phyloP scores from a whole-genome alignment of 1,140 invertebrate genomes.

The Bombus pyrosoma region DNA sequence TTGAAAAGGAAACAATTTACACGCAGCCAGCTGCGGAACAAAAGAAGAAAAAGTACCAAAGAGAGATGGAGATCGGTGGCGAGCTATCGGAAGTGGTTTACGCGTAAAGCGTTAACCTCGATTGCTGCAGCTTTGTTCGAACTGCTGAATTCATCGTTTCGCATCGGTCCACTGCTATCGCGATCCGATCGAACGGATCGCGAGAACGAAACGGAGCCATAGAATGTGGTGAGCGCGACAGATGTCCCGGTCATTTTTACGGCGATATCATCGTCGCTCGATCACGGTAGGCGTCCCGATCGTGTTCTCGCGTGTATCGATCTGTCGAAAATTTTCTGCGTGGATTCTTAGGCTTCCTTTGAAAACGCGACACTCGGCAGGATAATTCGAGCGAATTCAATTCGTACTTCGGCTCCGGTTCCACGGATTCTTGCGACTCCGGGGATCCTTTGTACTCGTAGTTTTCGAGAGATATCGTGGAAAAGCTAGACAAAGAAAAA shows the following conservation, averaged over 20 bases:
- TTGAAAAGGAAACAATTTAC: slow-evolving; percentile 40
- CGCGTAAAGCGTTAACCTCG: slow-evolving; percentile 36
- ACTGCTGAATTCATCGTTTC: slow-evolving; percentile 43
- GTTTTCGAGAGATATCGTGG: background rate
- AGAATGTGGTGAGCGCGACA: slow-evolving; percentile 8
- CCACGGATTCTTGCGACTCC: background rate
- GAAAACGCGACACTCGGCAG: background rate
- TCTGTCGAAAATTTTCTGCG: background rate
- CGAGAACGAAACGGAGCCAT: slow-evolving; percentile 4
- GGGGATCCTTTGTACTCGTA: background rate
- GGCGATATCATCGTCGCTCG: background rate
- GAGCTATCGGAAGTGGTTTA: slow-evolving; percentile 30
- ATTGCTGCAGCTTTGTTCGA: slow-evolving; percentile 10
- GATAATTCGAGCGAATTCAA: background rate
- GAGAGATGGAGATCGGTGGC: background rate
- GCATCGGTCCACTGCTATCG: slow-evolving; percentile 9
- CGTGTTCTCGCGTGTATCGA: background rate
- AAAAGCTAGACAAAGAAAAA: background rate
- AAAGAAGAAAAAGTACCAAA: slow-evolving; percentile 1
- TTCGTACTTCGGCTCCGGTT: too few species aligned
- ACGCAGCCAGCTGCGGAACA: background rate
- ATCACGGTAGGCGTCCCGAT: background rate
- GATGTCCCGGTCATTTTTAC: background rate
- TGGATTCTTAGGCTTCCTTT: background rate
- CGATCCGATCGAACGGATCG: background rate